These are phyloP conservation scores for Galagoides demidoff DNA, from an alignment of 2,797 vertebrate genomes.

Conservation along the genomic window DNA sequence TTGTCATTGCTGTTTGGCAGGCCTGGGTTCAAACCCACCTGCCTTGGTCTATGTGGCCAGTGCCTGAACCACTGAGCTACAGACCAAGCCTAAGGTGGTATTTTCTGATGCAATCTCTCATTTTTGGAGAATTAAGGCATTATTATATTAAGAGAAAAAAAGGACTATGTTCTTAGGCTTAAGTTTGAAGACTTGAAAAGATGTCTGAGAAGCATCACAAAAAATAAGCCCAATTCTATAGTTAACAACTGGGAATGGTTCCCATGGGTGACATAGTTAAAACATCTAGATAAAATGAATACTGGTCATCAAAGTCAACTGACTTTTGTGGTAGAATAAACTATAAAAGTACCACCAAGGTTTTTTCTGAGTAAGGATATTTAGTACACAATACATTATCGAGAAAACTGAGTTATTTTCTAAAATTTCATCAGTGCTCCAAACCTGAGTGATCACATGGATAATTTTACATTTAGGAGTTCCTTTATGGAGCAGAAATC, in stretches of 20 bases:
- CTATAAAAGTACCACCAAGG: background rate
- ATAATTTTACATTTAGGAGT: background rate
- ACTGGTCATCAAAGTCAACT: background rate
- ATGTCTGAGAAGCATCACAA: background rate
- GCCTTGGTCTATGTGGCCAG: too few relatives aligned
- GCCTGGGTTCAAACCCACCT: too few relatives aligned
- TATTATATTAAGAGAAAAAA: background rate
- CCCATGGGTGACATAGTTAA: background rate
- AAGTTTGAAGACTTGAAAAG: slow-evolving; percentile 12
- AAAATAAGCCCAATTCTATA: background rate
- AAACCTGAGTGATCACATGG: background rate
- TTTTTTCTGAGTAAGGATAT: background rate
- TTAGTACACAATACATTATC: background rate
- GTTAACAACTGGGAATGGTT: background rate
- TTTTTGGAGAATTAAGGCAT: background rate
- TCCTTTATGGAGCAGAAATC: background rate
- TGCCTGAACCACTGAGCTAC: too few relatives aligned
- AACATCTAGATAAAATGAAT: background rate
- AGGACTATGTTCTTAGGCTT: background rate
- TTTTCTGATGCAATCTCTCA: background rate
- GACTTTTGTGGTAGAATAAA: background rate
- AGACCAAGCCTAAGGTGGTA: background rate
- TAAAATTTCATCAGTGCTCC: background rate
- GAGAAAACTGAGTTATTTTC: background rate
- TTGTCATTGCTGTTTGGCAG: too few relatives aligned